Evolutionary conservation across 2,888 invertebrate species (phyloP), one percentile per base, ranked within the genome.

Genomic region (Pterobdella sp.): DNA sequence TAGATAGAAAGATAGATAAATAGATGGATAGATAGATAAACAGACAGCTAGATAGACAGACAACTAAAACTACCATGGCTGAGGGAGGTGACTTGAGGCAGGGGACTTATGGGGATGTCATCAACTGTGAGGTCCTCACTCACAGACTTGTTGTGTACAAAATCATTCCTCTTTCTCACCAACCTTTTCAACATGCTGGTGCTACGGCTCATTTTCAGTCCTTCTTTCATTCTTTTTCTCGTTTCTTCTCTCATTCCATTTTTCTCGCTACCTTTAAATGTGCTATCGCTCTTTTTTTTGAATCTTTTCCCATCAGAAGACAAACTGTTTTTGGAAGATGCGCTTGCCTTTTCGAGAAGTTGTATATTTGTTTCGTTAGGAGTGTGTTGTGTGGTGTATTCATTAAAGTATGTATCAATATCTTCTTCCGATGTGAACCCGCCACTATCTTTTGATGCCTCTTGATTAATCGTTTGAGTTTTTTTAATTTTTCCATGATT

Each of bases 141-240:
- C n/a, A 71, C 63, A 4, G 63, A 56, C 26, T 71, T 71, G 37
- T 71, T 63, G 22, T 32, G 49, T 26, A 52, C 49, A 52, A 52
- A 69, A 29, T 69, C 49, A 2, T 37, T 26, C 37, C 69, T 69
- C 7, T 37, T 69, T 49, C 26, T 22, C 10, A 69, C 69, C n/a
- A 69, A 37, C 26, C 49, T 69, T 42, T 49, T 69, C 52, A 69
- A 37, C 69, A 69, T 69, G 52, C 69, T 69, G 32, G 49, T 49
- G 42, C 69, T 69, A 29, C 69, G 1, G 52, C 69, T 69, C 60
- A 56, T n/a, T 26, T 56, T 56, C 10, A 56, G 7, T 18, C 60
- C 60, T 22, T 56, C 26, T 22, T 26, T 18, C 10, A 3, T 26
- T 4, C 26, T 56, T 3, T n/a, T 18, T 22, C 18, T 3, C 18